Conservation (phyloP, 2,888 invertebrate species). For the Drosophila prolongata region DNA sequence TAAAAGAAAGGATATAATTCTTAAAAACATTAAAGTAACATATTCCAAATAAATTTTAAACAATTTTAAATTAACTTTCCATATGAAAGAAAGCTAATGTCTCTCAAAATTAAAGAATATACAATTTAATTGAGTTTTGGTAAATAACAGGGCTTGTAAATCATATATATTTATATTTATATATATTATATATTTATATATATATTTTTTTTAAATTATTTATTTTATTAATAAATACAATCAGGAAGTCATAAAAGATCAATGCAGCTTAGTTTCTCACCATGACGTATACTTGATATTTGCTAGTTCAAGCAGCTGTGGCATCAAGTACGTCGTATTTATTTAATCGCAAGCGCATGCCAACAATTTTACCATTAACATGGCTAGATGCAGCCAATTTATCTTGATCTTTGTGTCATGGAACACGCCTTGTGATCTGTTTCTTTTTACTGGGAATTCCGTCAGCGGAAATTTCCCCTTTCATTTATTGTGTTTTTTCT, state of each 20-base stretch:
- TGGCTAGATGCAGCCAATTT: conserved; percentile 50
- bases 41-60: no score
- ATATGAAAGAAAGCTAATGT: no score
- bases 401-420: conserved; percentile 51
- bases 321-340: conserved; percentile 47
- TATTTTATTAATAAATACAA: not conserved
- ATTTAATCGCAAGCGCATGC: conserved; percentile 49
- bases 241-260: not conserved
- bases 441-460: conserved; percentile 11
- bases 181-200: no score
- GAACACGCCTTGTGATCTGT: conserved; percentile 24
- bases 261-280: not conserved
- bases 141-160: no score
- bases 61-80: no score
- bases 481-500: not conserved
- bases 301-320: conserved; percentile 22
- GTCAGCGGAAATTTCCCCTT: conserved; percentile 23
- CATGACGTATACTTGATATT: conserved; percentile 55
- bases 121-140: no score
- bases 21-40: no score
- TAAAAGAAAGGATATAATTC: no score
- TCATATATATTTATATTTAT: no score
- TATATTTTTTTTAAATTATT: no score
- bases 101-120: no score
- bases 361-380: conserved; percentile 32